These are phyloP conservation scores for Styela clava DNA, from an alignment of 23 tunicate species.

Conservation along the genomic window DNA sequence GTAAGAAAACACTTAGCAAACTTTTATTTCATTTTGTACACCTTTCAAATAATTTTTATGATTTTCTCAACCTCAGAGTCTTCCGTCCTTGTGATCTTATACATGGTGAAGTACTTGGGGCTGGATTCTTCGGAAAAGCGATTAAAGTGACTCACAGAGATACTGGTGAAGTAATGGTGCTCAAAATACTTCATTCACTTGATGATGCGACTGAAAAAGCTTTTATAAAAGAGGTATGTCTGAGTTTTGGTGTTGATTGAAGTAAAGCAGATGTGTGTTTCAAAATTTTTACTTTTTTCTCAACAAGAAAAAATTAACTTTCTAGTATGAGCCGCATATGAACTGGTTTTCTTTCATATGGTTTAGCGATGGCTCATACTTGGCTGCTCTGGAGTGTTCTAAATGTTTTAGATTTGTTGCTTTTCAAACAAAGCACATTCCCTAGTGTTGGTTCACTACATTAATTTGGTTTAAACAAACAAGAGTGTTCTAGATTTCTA, in stretches of 20 bases:
- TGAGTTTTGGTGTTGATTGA: not conserved
- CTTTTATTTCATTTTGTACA: not conserved
- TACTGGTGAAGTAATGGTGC: conserved; percentile 95
- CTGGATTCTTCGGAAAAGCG: conserved; percentile 91
- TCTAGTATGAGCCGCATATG: no score
- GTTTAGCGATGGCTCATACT: no score
- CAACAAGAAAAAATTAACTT: no score
- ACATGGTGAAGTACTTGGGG: conserved; percentile 79
- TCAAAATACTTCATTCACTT: conserved; percentile 67
- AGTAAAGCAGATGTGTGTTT: no score
- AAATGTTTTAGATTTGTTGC: no score
- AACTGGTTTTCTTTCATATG: no score
- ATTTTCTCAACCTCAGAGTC: conserved; percentile 37
- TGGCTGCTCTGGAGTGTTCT: no score
- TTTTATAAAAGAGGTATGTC: conserved; percentile 63
- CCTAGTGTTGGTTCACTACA: no score
- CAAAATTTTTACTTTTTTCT: no score
- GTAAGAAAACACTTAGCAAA: not conserved
- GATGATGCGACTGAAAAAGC: conserved; percentile 71
- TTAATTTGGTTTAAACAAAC: no score
- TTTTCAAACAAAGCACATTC: no score
- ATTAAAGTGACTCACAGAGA: conserved; percentile 96
- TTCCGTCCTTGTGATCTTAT: conserved; percentile 91
- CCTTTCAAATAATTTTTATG: not conserved
- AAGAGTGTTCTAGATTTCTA: no score